Percentiles rank a stretch among this genome's conserved stretches.
These are phyloP conservation scores for Recurvirostra avosetta DNA, from an alignment of 2,113 vertebrate genomes.

Conservation along the genomic window DNA sequence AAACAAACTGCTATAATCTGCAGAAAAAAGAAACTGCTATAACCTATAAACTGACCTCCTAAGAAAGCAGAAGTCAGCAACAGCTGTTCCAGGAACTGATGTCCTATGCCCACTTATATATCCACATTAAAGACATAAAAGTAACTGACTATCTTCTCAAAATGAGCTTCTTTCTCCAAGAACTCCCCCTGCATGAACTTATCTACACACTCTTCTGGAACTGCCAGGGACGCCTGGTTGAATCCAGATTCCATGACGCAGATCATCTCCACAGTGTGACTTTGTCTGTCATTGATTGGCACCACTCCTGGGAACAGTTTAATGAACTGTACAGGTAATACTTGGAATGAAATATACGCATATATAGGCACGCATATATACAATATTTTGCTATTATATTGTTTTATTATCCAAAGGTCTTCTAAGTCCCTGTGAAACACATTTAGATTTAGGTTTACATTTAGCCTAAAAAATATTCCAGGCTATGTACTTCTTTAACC, in stretches of 20 bases:
- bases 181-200: not conserved
- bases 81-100: not conserved
- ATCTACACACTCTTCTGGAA: not conserved
- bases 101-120: fast-evolving
- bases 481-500: not conserved
- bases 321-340: not conserved
- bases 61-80: not conserved
- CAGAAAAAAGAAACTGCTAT: not conserved
- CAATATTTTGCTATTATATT: not conserved
- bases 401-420: not conserved
- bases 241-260: fast-evolving
- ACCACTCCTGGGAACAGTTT: not conserved
- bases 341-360: not conserved
- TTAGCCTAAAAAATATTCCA: not conserved
- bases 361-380: not conserved
- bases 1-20: not conserved
- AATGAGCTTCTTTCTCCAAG: not conserved
- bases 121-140: not conserved
- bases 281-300: not conserved
- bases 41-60: not conserved
- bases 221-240: fast-evolving
- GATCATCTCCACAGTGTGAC: not conserved
- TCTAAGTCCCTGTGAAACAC: not conserved
- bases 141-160: not conserved
- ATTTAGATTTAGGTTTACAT: not conserved